Conservation (phyloP, 1,140 invertebrate species). For the Anthonomus grandis region DNA sequence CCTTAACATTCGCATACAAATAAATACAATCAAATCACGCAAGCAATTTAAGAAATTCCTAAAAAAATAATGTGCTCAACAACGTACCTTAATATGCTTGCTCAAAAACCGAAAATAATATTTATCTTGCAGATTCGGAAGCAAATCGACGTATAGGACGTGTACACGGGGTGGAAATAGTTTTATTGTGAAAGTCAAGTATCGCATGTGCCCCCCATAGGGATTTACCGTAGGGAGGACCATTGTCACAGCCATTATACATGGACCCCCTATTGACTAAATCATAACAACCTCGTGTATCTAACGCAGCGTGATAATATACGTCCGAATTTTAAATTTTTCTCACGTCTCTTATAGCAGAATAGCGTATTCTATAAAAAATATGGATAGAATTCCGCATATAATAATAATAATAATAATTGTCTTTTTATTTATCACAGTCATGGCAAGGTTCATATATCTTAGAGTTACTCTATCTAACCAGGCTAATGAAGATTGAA, state of each 20-base stretch:
- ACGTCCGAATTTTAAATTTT: constrained; percentile 21
- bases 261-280: constrained; percentile 21
- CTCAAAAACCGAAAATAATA: constrained; percentile 9
- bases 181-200: constrained; percentile 32
- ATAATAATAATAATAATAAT: no score
- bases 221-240: constrained; percentile 8
- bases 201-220: constrained; percentile 28
- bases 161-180: constrained; percentile 10
- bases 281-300: constrained; percentile 29
- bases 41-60: constrained; percentile 2
- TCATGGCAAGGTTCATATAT: no score
- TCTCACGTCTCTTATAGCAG: constrained; percentile 33
- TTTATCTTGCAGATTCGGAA: not conserved
- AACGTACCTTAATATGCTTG: constrained; percentile 5
- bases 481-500: no score
- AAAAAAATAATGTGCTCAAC: not conserved
- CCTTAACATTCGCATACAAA: no score
- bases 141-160: no score
- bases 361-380: no score
- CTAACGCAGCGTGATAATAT: constrained; percentile 27
- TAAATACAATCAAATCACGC: no score
- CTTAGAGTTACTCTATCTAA: no score
- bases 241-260: constrained; percentile 32
- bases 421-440: no score
- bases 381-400: no score